Evolutionary conservation across 2,888 invertebrate species (phyloP).

Genomic region (Chrysomela aeneicollis): DNA sequence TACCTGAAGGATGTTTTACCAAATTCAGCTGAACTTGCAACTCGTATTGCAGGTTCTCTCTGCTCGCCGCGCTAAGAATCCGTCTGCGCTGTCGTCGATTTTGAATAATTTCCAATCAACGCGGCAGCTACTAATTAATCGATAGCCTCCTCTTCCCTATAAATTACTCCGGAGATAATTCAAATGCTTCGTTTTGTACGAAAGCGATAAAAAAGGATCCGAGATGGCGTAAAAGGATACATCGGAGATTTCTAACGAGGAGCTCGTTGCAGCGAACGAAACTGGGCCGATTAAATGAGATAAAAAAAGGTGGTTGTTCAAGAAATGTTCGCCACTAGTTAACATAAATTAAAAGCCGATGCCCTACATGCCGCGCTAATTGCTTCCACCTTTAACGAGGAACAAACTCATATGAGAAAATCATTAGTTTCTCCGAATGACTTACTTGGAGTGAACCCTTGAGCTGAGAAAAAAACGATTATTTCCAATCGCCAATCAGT

Average conservation of each 20-base stretch:
- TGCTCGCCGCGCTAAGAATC: slow-evolving; percentile 11
- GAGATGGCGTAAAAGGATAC: slow-evolving; percentile 20
- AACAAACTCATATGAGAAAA: slow-evolving; percentile 12
- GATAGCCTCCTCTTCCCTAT: slow-evolving; percentile 19
- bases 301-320: slow-evolving; percentile 10
- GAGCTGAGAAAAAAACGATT: neutral
- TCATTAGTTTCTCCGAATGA: neutral
- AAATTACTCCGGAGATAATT: slow-evolving; percentile 26
- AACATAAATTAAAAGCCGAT: slow-evolving; percentile 25
- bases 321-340: slow-evolving; percentile 23
- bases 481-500: too few species aligned
- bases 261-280: neutral
- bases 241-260: slow-evolving; percentile 25
- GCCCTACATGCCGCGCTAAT: slow-evolving; percentile 26
- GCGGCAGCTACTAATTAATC: slow-evolving; percentile 31
- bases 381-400: slow-evolving; percentile 18
- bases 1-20: slow-evolving; percentile 28
- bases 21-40: slow-evolving; percentile 29
- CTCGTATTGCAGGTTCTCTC: slow-evolving; percentile 30
- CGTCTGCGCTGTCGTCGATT: slow-evolving; percentile 18
- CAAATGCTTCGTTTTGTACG: slow-evolving; percentile 12
- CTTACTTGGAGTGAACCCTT: neutral
- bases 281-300: slow-evolving; percentile 4
- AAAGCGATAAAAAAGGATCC: slow-evolving; percentile 10
- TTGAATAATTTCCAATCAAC: slow-evolving; percentile 30